Conservation (phyloP, 2,113 vertebrate genomes). For the Phylloscopus trochilus region DNA sequence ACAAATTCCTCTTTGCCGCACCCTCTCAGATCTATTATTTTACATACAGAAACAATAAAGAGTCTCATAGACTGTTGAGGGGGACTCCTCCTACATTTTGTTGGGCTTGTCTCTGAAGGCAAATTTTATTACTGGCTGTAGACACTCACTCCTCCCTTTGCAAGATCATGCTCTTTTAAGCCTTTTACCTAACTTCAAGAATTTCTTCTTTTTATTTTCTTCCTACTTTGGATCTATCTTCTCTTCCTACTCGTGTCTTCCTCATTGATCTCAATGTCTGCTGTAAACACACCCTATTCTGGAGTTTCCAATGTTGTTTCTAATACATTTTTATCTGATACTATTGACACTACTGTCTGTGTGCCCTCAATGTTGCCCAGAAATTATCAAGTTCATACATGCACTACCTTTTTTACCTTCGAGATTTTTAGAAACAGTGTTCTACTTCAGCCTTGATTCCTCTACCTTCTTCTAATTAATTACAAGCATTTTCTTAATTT, state of each 20-base stretch:
- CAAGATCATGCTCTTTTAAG: background rate
- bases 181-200: background rate
- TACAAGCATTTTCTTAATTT: background rate
- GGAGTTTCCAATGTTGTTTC: background rate
- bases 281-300: fast-evolving
- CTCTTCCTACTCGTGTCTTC: background rate
- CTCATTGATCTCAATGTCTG: background rate
- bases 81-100: fast-evolving
- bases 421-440: background rate
- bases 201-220: background rate
- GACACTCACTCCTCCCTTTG: background rate
- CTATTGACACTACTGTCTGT: background rate
- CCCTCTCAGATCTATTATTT: background rate
- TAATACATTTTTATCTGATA: background rate
- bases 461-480: background rate
- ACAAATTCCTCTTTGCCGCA: background rate
- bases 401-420: background rate
- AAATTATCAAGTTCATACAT: background rate
- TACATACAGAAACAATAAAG: background rate
- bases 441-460: background rate
- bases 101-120: background rate
- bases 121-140: background rate
- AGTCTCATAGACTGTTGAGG: fast-evolving
- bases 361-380: background rate
- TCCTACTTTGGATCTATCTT: background rate